Evolutionary conservation across 23 tunicate genomes (phyloP).

Genomic region (Aplidium turbinatum): DNA sequence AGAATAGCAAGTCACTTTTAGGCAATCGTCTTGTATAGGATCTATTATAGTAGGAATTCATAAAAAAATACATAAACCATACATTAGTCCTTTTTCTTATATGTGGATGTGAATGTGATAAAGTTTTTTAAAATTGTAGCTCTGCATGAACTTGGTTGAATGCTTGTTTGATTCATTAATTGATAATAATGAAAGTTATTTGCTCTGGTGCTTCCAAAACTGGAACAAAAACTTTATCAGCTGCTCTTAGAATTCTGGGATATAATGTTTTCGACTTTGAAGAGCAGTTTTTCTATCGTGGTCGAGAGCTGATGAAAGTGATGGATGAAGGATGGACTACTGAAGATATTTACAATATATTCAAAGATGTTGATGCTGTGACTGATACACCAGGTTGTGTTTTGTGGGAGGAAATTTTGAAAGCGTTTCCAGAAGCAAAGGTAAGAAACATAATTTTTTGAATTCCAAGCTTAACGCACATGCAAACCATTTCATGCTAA

Average conservation of each 20-base stretch:
- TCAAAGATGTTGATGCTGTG: conserved; percentile 40
- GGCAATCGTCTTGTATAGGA: too few relatives aligned
- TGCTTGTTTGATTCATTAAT: too few relatives aligned
- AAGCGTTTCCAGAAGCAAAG: conserved; percentile 65
- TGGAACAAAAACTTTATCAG: conserved; percentile 37
- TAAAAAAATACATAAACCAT: too few relatives aligned
- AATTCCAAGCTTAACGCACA: too few relatives aligned
- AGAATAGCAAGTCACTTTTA: too few relatives aligned
- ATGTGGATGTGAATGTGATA: too few relatives aligned
- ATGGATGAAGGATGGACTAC: conserved; percentile 29
- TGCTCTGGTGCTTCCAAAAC: conserved; percentile 46
- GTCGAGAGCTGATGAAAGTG: conserved; percentile 7
- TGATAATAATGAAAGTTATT: conserved; percentile 32
- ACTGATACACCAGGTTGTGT: conserved; percentile 46
- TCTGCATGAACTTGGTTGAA: too few relatives aligned
- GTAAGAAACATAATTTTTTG: conserved; percentile 12
- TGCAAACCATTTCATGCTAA: too few relatives aligned
- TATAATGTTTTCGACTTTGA: conserved; percentile 41
- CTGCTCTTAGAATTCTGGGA: conserved; percentile 35
- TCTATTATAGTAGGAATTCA: too few relatives aligned
- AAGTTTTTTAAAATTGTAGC: too few relatives aligned
- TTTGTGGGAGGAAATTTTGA: conserved; percentile 42
- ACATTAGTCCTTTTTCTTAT: too few relatives aligned
- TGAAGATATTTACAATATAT: conserved; percentile 25
- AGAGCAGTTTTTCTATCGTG: conserved; percentile 26